These are phyloP conservation scores for Fopius arisanus DNA, from an alignment of 1,140 invertebrate species.

Conservation along the genomic window DNA sequence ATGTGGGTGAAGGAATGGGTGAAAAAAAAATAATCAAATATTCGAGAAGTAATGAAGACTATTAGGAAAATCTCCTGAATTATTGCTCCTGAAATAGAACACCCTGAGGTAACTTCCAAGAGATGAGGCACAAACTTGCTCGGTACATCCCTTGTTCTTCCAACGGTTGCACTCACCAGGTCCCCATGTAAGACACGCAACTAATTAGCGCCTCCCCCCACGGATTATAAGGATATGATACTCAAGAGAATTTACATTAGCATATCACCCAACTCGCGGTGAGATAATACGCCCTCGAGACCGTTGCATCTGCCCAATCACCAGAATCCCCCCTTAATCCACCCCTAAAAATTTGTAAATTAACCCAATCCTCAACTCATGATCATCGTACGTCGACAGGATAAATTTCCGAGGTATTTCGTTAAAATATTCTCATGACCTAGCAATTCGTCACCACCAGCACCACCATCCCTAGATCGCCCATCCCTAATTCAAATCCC, in stretches of 20 bases:
- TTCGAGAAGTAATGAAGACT: too few species aligned
- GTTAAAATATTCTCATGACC: too few species aligned
- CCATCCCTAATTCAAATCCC: neutral
- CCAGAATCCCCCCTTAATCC: too few species aligned
- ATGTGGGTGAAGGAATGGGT: too few species aligned
- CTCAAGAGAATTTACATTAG: slow-evolving; percentile 27
- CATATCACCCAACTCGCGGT: slow-evolving; percentile 33
- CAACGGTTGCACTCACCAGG: neutral
- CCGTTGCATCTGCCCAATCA: neutral
- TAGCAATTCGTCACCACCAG: too few species aligned
- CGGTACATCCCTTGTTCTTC: neutral
- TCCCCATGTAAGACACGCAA: slow-evolving; percentile 31
- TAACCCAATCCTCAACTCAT: too few species aligned
- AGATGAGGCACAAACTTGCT: slow-evolving; percentile 1
- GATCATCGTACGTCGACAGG: too few species aligned
- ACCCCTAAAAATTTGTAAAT: too few species aligned
- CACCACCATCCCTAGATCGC: too few species aligned
- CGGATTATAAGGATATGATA: slow-evolving; percentile 1
- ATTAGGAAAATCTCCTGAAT: neutral
- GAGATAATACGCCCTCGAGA: slow-evolving; percentile 19
- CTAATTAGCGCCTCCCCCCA: slow-evolving; percentile 40
- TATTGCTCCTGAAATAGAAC: neutral
- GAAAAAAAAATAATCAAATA: too few species aligned
- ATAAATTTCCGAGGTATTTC: too few species aligned
- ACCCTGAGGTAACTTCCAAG: neutral